Conservation (phyloP, 2,888 invertebrate species). For the Apeira syringaria region DNA sequence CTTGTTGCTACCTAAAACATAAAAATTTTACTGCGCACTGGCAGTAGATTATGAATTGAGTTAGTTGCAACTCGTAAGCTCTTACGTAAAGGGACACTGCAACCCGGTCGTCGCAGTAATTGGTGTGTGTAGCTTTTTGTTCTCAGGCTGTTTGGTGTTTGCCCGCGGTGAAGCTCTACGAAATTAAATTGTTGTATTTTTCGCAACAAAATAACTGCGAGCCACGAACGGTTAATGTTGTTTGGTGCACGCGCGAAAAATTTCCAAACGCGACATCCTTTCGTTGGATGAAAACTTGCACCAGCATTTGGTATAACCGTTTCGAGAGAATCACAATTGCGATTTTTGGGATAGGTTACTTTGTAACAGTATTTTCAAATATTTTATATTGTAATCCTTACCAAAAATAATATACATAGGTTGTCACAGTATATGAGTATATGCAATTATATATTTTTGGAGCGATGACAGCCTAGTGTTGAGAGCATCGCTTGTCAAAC, state of each 20-base stretch:
- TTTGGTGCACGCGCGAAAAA: slow-evolving; percentile 29
- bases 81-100: slow-evolving; percentile 55
- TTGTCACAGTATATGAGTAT: too few relatives aligned
- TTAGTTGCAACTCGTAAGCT: slow-evolving; percentile 63
- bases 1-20: slow-evolving; percentile 48
- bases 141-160: slow-evolving; percentile 63
- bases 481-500: too few relatives aligned
- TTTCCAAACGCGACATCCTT: slow-evolving; percentile 19
- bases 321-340: slow-evolving; percentile 8
- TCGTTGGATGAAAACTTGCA: slow-evolving; percentile 19
- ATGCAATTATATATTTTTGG: too few relatives aligned
- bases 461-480: too few relatives aligned
- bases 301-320: slow-evolving; percentile 17
- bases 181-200: slow-evolving; percentile 82
- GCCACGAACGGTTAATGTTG: slow-evolving; percentile 39
- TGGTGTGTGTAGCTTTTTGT: slow-evolving; percentile 78
- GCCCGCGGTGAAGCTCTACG: slow-evolving; percentile 71
- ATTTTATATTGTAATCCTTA: too few relatives aligned
- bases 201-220: slow-evolving; percentile 67
- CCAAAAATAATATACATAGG: too few relatives aligned
- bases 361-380: slow-evolving; percentile 9
- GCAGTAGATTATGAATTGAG: slow-evolving; percentile 70
- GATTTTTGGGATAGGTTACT: slow-evolving; percentile 21
- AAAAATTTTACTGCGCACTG: slow-evolving; percentile 53
- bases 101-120: slow-evolving; percentile 57